Evolutionary conservation across 2,888 invertebrate genomes (phyloP), one percentile per base, ranked within the genome.

Genomic region (Macaria notata): DNA sequence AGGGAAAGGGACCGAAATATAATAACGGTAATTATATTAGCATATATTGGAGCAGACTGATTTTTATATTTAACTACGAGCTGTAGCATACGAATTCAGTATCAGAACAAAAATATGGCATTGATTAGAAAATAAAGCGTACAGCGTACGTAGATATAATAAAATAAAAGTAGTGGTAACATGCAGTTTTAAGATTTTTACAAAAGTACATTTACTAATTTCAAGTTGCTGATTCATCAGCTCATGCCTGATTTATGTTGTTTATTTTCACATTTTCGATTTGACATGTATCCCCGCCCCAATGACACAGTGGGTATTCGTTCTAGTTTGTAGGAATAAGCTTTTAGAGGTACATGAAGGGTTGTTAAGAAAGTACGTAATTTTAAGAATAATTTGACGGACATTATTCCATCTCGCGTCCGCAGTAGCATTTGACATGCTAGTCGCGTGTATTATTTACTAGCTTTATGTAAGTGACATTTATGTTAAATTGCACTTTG

Each of bases 1-100:
- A 79, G 67, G 73, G 79, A 73, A 72, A 75, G 87, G 87, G 87
- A 86, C 87, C 86, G 83, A 86, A 84, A 80, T 70, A 75, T 74
- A 65, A 72, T 72, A 72, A 77, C 75, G 72, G 71, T 78, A 76
- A 73, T 72, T 73, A 73, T 73, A 73, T 74, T 81, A 83, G 81
- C 72, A 71, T 84, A 79, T 78, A 77, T 76, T 77, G 75, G 74
- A 78, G 75, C 83, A 78, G 85, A 85, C 85, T 85, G 85, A 85
- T 83, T 81, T 77, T 78, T 72, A 78, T 59, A 63, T 31, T 19
- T 75, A 76, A 79, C 72, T 68, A 71, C 79, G 78, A 77, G 72
- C 67, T 66, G 72, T 77, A 76, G 56, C 55, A 59, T 63, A 60
- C 49, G 53, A 56, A 49, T 46, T 49, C 51, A 58, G 46, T 54